Evolutionary conservation across 2,888 invertebrate species (phyloP).

Genomic region (Agrotis segetum): DNA sequence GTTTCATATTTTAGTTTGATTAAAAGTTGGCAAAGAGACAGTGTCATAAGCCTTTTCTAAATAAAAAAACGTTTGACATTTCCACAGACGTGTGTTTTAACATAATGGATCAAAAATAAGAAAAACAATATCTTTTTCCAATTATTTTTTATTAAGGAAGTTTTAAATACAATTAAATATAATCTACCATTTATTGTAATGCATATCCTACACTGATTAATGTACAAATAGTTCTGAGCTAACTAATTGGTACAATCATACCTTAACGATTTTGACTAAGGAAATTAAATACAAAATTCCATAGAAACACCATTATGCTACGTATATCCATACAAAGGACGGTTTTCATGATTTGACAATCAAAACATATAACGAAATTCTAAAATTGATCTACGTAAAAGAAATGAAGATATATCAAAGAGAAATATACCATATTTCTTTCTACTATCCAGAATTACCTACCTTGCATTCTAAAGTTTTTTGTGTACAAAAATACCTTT

Average conservation of each 20-base stretch:
- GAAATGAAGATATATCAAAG: slow-evolving; percentile 70
- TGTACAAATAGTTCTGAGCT: slow-evolving; percentile 76
- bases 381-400: slow-evolving; percentile 65
- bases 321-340: slow-evolving; percentile 69
- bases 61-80: too few relatives aligned
- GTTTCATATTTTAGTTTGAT: too few relatives aligned
- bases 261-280: slow-evolving; percentile 77
- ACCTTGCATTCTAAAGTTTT: slow-evolving; percentile 64
- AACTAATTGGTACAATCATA: slow-evolving; percentile 73
- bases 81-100: too few relatives aligned
- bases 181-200: slow-evolving; percentile 74
- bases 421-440: slow-evolving; percentile 70
- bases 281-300: slow-evolving; percentile 69
- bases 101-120: background rate
- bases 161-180: slow-evolving; percentile 87
- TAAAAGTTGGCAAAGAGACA: too few relatives aligned
- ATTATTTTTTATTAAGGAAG: slow-evolving; percentile 82
- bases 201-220: slow-evolving; percentile 77
- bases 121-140: slow-evolving; percentile 61
- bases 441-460: slow-evolving; percentile 55
- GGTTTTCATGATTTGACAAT: slow-evolving; percentile 75
- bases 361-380: slow-evolving; percentile 59
- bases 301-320: slow-evolving; percentile 67
- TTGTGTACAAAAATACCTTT: slow-evolving; percentile 69
- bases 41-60: too few relatives aligned